Conservation (phyloP, 1,140 invertebrate species). For the Cyrtorhinus lividipennis region DNA sequence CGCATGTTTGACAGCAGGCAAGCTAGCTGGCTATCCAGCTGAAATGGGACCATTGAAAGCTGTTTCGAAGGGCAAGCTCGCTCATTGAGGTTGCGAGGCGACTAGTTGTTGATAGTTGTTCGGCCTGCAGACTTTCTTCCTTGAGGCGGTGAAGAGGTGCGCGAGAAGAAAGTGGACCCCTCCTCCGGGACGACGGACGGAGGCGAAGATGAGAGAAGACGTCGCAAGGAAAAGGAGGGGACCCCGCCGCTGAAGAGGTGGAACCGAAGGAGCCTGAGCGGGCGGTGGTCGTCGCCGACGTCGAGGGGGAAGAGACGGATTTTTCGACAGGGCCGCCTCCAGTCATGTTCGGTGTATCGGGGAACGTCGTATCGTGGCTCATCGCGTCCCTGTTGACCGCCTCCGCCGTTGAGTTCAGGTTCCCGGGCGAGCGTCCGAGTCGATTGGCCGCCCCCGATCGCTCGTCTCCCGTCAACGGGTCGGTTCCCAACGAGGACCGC, state of each 20-base stretch:
- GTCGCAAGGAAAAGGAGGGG: neutral
- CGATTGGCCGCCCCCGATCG: neutral
- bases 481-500: too few relatives aligned
- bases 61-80: neutral
- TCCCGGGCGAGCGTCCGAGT: conserved; percentile 21
- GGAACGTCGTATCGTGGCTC: conserved; percentile 1
- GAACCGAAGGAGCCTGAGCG: too few relatives aligned
- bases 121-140: neutral
- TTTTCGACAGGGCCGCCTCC: neutral
- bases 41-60: too few relatives aligned
- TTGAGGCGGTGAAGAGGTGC: neutral
- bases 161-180: neutral
- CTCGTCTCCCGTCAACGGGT: neutral
- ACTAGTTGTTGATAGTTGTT: neutral
- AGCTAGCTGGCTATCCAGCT: too few relatives aligned
- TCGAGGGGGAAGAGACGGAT: neutral
- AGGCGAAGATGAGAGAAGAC: neutral
- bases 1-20: too few relatives aligned
- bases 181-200: neutral
- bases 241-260: too few relatives aligned
- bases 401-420: conserved; percentile 20
- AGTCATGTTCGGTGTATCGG: conserved; percentile 16
- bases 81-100: neutral
- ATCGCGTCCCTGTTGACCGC: conserved; percentile 8
- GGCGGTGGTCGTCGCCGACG: neutral